Conservation (phyloP, 2,797 vertebrate genomes). For the Pogoniulus pusillus region DNA sequence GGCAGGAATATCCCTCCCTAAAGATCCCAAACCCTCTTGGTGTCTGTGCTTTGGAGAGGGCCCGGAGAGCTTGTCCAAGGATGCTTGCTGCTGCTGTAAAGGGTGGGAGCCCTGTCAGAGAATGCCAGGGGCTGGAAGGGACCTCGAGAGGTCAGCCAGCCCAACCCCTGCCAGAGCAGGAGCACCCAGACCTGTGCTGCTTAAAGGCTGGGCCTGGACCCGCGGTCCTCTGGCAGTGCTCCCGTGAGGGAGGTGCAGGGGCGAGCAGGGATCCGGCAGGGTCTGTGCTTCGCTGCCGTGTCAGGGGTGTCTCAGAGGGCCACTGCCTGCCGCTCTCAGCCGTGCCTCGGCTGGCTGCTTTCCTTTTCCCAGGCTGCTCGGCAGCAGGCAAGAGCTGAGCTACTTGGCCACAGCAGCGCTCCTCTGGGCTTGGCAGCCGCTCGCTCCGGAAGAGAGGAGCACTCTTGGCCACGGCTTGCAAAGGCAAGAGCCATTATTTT, state of each 20-base stretch:
- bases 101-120: background rate
- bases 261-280: background rate
- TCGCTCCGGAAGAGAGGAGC: constrained; percentile 46
- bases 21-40: background rate
- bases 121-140: no score
- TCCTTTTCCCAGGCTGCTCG: constrained; percentile 51
- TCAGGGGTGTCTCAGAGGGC: background rate
- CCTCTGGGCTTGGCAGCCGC: constrained; percentile 57
- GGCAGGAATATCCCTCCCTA: background rate
- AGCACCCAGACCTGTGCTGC: background rate
- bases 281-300: background rate
- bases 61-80: background rate
- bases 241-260: background rate
- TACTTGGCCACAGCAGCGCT: constrained; percentile 50
- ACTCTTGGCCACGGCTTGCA: constrained; percentile 36
- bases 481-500: constrained; percentile 51
- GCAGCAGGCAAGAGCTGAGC: constrained; percentile 28
- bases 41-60: background rate
- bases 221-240: background rate
- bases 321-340: background rate
- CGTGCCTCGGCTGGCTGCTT: constrained; percentile 7
- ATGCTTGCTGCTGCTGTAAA: background rate
- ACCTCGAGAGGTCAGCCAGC: no score
- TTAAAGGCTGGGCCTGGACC: background rate
- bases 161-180: no score